Evolutionary conservation across 64 coral and sea anemone genomes (phyloP).

Genomic region (Pocillopora verrucosa): DNA sequence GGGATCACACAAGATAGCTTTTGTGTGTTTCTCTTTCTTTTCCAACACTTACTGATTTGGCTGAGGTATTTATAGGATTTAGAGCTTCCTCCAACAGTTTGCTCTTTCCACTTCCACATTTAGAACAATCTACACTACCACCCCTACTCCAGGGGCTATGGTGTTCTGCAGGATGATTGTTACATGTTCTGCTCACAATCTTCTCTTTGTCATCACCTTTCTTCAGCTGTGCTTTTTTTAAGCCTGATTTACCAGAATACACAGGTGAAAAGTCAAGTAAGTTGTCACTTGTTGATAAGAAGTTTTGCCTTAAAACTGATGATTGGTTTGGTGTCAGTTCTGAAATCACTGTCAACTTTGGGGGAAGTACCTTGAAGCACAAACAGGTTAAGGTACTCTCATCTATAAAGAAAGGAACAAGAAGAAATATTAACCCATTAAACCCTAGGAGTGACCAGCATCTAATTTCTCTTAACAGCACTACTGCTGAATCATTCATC

Average conservation of each 20-base stretch:
- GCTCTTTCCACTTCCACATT: not conserved
- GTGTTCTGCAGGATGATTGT: not conserved
- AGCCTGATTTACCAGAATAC: slow-evolving; percentile 30
- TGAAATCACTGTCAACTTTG: slow-evolving; percentile 9
- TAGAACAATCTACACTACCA: not conserved
- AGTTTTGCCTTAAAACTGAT: not conserved
- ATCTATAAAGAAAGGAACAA: not conserved
- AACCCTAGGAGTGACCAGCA: no score
- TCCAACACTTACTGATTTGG: slow-evolving; percentile 15
- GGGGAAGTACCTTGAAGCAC: slow-evolving; percentile 33
- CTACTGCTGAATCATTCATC: no score
- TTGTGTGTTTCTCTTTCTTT: not conserved
- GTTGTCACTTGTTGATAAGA: not conserved
- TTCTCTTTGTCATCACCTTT: not conserved
- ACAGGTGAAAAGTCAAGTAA: slow-evolving; percentile 26
- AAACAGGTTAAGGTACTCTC: not conserved
- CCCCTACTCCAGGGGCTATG: not conserved
- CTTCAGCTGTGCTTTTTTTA: not conserved
- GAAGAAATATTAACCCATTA: not conserved
- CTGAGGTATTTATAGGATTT: not conserved
- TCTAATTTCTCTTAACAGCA: no score
- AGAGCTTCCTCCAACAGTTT: not conserved
- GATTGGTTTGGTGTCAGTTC: not conserved
- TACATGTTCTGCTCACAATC: not conserved
- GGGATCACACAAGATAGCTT: no score